Percentiles rank a stretch among this genome's conserved stretches.
These are phyloP conservation scores for Aegithalos caudatus DNA, from an alignment of 2,113 vertebrate species.

Conservation along the genomic window DNA sequence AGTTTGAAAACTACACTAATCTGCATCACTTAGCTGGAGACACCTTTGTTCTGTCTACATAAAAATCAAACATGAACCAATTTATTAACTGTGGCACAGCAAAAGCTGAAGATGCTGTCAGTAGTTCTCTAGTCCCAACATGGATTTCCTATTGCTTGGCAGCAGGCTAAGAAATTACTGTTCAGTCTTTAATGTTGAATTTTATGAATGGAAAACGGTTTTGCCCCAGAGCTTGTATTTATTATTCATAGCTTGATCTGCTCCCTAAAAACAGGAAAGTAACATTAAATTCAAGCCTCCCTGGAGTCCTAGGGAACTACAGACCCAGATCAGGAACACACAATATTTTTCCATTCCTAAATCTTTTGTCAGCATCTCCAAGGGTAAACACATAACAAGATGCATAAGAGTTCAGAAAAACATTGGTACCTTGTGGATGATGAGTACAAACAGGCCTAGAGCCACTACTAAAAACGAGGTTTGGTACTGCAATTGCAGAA, in stretches of 20 bases:
- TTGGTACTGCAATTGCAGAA: background rate
- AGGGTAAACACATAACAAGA: background rate
- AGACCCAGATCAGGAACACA: background rate
- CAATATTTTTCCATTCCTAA: background rate
- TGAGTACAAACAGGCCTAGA: background rate
- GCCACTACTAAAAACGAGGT: background rate
- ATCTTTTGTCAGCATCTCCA: background rate
- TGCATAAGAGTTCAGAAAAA: background rate
- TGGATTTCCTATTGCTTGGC: background rate
- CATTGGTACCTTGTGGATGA: background rate
- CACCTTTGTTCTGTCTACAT: background rate
- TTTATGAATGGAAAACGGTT: background rate
- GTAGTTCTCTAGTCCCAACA: background rate
- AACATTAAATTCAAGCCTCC: background rate
- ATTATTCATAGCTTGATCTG: background rate
- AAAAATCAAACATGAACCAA: background rate
- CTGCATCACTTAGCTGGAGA: background rate
- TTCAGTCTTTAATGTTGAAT: background rate
- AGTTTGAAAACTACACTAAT: background rate
- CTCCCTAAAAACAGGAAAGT: background rate
- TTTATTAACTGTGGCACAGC: background rate
- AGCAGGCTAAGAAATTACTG: background rate
- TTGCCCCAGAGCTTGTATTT: constrained; percentile 8
- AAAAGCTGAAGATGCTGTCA: background rate
- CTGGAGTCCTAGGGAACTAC: background rate